Evolutionary conservation across 2,113 vertebrate genomes (phyloP), one percentile per base, ranked within the genome.

Genomic region (Cranoglanis bouderius): DNA sequence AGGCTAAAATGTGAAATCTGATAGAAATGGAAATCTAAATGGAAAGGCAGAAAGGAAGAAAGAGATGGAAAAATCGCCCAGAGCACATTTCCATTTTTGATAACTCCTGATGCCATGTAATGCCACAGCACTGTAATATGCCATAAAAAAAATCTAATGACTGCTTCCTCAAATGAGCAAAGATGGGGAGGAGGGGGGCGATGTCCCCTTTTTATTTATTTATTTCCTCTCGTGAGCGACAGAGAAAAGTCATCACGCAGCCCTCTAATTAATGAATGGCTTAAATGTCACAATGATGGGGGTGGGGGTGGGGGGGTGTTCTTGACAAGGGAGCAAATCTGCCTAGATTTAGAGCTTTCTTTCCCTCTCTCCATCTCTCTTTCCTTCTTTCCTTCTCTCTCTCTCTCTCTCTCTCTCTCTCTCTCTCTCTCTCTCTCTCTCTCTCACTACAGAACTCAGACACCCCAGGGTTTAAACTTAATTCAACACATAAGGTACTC

Each of bases 211-310:
- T 89, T 91, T 92, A 92, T 93, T 94, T 93, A 92, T 94, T 96
- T 95, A 94, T 95, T 95, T 95, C 92, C 91, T 93, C 92, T 93
- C 63, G 5, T 65, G 82, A 87, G 81, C 85, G 35, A 88, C 49
- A 81, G 43, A 72, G 89, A 94, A 95, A 94, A 94, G 94, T 96
- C 94, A 95, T 95, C 95, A 96, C 94, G 92, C 94, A 92, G 93
- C 92, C 88, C 88, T 93, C 94, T 96, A 97, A 97, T 97, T 97
- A 96, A 96, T 96, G 94, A 95, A 96, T 96, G 96, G 95, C 96
- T 96, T 96, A 96, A 96, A 97, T 96, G 96, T 95, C 96, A 96
- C 95, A 94, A 93, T 95, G 95, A 94, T 94, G 94, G 95, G 94
- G 59, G 29, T 0, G 32, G 94, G 95, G 94, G 61, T 51, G 85